Evolutionary conservation across 2,888 invertebrate genomes (phyloP).

Genomic region (Empis stercorea): DNA sequence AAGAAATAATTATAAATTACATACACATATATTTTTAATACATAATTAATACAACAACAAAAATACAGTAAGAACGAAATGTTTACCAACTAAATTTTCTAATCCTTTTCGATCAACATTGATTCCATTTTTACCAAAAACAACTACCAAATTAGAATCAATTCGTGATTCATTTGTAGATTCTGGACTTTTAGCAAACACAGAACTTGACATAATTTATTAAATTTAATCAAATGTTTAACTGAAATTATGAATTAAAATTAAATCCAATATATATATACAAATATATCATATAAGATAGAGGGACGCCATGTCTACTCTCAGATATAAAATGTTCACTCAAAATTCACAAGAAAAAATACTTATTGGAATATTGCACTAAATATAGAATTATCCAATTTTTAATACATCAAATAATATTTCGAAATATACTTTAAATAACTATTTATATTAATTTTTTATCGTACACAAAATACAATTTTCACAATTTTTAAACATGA

Average conservation of each 20-base stretch:
- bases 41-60: neutral
- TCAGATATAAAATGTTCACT: too few species aligned
- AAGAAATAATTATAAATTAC: too few species aligned
- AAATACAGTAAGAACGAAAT: neutral
- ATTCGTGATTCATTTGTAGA: constrained; percentile 13
- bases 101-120: constrained; percentile 70
- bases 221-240: neutral
- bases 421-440: too few species aligned
- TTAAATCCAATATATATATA: constrained; percentile 3
- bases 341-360: too few species aligned
- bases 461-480: too few species aligned
- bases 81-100: constrained; percentile 65
- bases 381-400: too few species aligned
- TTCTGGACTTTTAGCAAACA: constrained; percentile 27
- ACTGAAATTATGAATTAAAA: too few species aligned
- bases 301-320: too few species aligned
- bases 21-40: too few species aligned
- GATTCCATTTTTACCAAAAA: constrained; percentile 79
- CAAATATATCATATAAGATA: neutral
- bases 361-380: neutral
- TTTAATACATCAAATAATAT: too few species aligned
- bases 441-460: too few species aligned
- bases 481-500: too few species aligned
- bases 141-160: constrained; percentile 51
- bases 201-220: constrained; percentile 31